These are phyloP conservation scores for Yponomeuta malinellus DNA, from an alignment of 2,888 invertebrate genomes.

Conservation along the genomic window DNA sequence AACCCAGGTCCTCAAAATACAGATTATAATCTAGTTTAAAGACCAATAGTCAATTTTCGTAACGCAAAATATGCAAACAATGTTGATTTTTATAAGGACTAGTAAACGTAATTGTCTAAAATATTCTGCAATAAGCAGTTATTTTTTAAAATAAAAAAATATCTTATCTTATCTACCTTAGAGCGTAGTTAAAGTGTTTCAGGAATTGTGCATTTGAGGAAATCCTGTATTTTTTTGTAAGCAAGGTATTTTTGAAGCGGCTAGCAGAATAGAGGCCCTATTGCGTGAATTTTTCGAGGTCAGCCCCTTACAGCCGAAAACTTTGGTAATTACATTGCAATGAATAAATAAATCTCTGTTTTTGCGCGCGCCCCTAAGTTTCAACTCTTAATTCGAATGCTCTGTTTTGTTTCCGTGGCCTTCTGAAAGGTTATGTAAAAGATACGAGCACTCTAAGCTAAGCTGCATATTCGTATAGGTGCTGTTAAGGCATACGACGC, in stretches of 20 bases:
- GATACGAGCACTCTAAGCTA: not conserved
- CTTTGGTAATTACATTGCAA: slow-evolving; percentile 51
- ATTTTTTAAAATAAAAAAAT: too few relatives aligned
- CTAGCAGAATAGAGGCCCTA: not conserved
- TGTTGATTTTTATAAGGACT: too few relatives aligned
- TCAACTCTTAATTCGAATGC: slow-evolving; percentile 1
- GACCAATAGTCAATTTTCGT: too few relatives aligned
- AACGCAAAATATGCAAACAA: too few relatives aligned
- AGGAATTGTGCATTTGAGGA: too few relatives aligned
- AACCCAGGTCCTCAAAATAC: too few relatives aligned
- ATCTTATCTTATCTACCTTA: too few relatives aligned
- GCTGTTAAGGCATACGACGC: too few relatives aligned
- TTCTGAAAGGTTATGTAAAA: not conserved
- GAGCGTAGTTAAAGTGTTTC: too few relatives aligned
- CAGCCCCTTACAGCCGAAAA: slow-evolving; percentile 26
- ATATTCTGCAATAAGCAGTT: too few relatives aligned
- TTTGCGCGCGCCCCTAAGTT: slow-evolving; percentile 24
- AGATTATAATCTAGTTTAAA: too few relatives aligned
- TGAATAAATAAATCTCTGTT: slow-evolving; percentile 51
- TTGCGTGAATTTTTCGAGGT: not conserved
- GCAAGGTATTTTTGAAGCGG: not conserved
- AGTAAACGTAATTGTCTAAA: too few relatives aligned
- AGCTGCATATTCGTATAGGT: not conserved
- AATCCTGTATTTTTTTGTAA: not conserved
- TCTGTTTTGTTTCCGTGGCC: not conserved